phyloP scores from a whole-genome alignment of 2,113 vertebrate species.

The Ardeotis arabs region DNA sequence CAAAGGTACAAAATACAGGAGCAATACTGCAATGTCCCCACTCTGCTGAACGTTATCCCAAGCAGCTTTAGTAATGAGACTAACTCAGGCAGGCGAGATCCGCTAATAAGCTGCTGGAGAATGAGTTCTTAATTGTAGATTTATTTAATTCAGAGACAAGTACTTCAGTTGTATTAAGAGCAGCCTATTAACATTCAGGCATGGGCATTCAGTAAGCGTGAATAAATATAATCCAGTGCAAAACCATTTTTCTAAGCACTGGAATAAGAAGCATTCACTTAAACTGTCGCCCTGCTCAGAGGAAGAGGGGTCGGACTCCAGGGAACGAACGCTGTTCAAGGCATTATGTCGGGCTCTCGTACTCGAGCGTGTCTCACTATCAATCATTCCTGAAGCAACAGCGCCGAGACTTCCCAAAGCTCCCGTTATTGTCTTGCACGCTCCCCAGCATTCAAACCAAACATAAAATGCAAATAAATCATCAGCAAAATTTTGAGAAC shows the following conservation, averaged over 20 bases:
- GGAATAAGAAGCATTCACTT: background rate
- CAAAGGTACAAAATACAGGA: background rate
- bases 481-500: background rate
- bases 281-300: background rate
- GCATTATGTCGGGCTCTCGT: background rate
- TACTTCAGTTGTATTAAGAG: background rate
- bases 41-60: background rate
- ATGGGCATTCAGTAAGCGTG: background rate
- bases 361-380: background rate
- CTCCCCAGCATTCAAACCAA: background rate
- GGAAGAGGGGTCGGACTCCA: background rate
- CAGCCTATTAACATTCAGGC: background rate
- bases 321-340: background rate
- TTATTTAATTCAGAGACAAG: constrained; percentile 23
- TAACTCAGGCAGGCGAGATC: background rate
- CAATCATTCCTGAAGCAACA: constrained; percentile 49
- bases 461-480: background rate
- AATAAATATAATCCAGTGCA: background rate
- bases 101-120: background rate
- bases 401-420: constrained; percentile 34
- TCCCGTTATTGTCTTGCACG: background rate
- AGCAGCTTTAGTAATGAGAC: background rate
- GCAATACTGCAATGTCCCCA: background rate
- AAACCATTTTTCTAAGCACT: background rate
- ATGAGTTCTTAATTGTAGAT: constrained; percentile 13